Conservation (phyloP, 2,888 invertebrate species). For the Philereme transversata region DNA sequence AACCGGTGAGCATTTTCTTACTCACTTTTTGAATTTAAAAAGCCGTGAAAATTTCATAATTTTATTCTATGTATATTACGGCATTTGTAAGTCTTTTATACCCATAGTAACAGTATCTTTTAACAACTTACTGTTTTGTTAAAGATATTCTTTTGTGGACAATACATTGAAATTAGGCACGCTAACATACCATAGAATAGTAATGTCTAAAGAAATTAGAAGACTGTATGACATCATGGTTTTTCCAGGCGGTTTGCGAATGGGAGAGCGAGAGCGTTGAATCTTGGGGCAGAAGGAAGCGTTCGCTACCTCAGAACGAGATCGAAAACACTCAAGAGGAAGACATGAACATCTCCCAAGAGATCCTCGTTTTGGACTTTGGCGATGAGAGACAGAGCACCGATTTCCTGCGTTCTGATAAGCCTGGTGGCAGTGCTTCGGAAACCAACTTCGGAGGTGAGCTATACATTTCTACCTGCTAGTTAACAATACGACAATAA, state of each 20-base stretch:
- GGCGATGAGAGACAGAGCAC: constrained; percentile 93
- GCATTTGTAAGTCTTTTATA: not conserved
- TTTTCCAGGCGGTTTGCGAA: constrained; percentile 92
- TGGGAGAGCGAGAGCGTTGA: constrained; percentile 95
- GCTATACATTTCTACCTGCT: too few relatives aligned
- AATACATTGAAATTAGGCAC: constrained; percentile 1
- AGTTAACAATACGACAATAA: too few relatives aligned
- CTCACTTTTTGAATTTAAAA: too few relatives aligned
- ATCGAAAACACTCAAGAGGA: constrained; percentile 87
- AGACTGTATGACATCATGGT: constrained; percentile 34
- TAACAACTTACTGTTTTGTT: not conserved
- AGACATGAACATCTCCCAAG: constrained; percentile 97
- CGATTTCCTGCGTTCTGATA: constrained; percentile 90
- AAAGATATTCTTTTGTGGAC: not conserved
- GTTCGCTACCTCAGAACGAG: constrained; percentile 86
- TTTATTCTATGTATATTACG: not conserved
- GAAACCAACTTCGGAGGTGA: constrained; percentile 89
- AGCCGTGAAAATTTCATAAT: not conserved
- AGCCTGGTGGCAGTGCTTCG: constrained; percentile 85
- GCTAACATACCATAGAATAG: constrained; percentile 35
- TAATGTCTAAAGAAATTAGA: constrained; percentile 9
- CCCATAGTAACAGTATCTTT: not conserved
- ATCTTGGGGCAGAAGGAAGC: constrained; percentile 95
- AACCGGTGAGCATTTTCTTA: constrained; percentile 91
- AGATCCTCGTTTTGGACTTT: constrained; percentile 96